Conservation (phyloP, 2,113 vertebrate species). For the Pionites leucogaster region DNA sequence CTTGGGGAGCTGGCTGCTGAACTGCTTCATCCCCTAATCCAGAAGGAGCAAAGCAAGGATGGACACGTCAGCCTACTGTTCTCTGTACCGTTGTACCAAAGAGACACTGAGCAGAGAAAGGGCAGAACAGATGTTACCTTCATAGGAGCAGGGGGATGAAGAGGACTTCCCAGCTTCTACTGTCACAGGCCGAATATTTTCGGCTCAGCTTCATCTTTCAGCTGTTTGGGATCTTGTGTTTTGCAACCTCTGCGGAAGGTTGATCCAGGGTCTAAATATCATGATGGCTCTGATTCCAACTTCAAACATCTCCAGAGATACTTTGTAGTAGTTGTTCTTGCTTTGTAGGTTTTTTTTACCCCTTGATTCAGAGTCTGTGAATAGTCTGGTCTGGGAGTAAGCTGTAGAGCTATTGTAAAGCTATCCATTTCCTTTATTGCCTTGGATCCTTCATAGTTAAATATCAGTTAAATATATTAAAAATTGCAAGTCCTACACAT, state of each 20-base stretch:
- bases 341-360: background rate
- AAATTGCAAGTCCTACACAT: background rate
- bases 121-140: slow-evolving; percentile 22
- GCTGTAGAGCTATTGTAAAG: background rate
- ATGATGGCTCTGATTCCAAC: background rate
- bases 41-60: background rate
- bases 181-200: background rate
- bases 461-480: background rate
- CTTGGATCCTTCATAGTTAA: background rate
- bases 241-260: background rate
- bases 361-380: background rate
- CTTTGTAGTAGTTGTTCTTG: background rate
- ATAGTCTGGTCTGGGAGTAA: background rate
- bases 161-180: background rate
- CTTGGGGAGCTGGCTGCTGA: slow-evolving; percentile 17
- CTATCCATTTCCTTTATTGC: background rate
- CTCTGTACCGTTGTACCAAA: background rate
- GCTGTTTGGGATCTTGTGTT: background rate
- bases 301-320: background rate
- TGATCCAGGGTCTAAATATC: background rate
- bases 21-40: background rate
- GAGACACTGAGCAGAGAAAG: background rate
- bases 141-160: background rate
- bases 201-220: background rate
- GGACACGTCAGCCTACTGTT: slow-evolving; percentile 9